Base-by-base conservation (phyloP, 1,140 invertebrate species). In the Bombus pascuorum region DNA sequence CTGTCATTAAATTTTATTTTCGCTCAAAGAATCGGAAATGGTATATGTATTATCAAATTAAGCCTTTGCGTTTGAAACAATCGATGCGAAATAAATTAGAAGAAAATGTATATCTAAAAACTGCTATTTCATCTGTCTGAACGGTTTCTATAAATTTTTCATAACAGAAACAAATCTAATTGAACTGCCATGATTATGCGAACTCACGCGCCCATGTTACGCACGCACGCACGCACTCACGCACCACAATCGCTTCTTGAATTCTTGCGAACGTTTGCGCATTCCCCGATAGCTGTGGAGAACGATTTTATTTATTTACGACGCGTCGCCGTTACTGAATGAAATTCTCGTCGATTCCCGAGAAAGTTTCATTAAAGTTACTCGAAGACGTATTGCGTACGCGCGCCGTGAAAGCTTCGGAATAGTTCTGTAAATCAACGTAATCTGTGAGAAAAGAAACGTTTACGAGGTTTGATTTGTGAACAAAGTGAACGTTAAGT, bases 251-350 rank as follows among this genome's bases (percentile, higher is more conserved):
- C 75, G 81, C 65, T 86, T 83, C 42, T 81, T 78, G 71, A 74
- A 83, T 84, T 86, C 80, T 28, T 83, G 88, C 86, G 44, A 78
- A 83, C 86, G 86, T 89, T 81, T 53, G 86, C 88, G 79, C 86
- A 88, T 89, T 86, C 88, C 44, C 80, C 68, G 72, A 74, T 68
- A 82, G 85, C 75, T 59, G 72, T 76, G 77, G 74, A 75, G 72
- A 81, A 76, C 59, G 62, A 79, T 86, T 83, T 87, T 83, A 87
- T 89, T 89, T 89, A 86, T 89, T 86, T 86, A 85, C 79, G 13
- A 47, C 73, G 75, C 39, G 80, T 73, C 44, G 59, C 22, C 59
- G 59, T 25, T 42, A 32, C 28, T 85, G 32, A 85, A 85, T 85
- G 78, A 85, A 85, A 86, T 77, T 85, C 78, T 42, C 72, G 83